Base-by-base conservation (phyloP, 2,888 invertebrate species). In the Troides oblongomaculatus region DNA sequence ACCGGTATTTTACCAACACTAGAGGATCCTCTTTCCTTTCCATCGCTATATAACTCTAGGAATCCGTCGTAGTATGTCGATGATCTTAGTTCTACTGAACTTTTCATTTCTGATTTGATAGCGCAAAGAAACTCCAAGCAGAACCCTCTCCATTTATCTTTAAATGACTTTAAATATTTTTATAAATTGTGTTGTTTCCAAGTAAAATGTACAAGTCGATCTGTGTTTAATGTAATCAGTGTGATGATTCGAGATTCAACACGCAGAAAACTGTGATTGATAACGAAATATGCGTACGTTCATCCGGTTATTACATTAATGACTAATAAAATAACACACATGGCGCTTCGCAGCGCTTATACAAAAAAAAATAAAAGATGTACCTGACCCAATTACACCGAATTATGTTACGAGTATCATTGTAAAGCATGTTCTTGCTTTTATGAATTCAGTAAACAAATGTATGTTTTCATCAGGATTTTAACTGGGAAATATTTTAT, bases 301-400 rank as follows among this genome's bases (percentile, higher is more conserved):
- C 57, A 82, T 81, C 83, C 84, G 79, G 77, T 79, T 82, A 81
- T 84, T 81, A 83, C 78, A 84, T 89, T 88, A 86, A 90, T 82
- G 85, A 81, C 72, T 79, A 83, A 82, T 89, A 85, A 87, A 88
- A 77, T 76, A 76, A 79, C 76, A 78, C 77, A 74, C 71, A 70
- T 73, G 74, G 74, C 64, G 64, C 39, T 67, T 57, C 50, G 46
- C 21, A 21, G 61, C 21, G 61, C 56, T 64, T 71, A 82, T 84
- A 84, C 77, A 79, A 81, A 80, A 79, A 81, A 80, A 79, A 82
- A 82, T 86, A 81, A 77, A 83, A 83, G 79, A 77, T 78, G 81
- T 79, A 83, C 84, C 77, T 89, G 89, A 88, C 89, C 89, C 75
- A 74, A 83, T 84, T 87, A 75, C 66, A 72, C 68, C 73, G 73